A percentile compares a stretch with the other conserved stretches of the same genome.
These are phyloP conservation scores for Panopea generosa DNA, from an alignment of 2,888 invertebrate species.

Conservation along the genomic window DNA sequence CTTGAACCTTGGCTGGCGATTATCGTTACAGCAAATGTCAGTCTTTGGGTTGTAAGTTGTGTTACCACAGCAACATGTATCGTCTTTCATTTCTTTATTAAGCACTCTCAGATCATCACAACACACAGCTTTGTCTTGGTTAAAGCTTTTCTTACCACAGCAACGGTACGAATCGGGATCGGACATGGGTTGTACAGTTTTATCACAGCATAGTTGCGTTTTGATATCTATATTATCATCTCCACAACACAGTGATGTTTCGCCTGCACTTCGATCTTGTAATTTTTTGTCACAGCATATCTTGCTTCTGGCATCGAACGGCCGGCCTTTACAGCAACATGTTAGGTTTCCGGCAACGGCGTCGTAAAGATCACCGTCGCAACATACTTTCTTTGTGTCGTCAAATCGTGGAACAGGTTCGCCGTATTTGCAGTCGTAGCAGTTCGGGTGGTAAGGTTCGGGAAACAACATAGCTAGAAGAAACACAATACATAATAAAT, in stretches of 20 bases:
- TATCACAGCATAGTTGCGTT: slow-evolving; percentile 47
- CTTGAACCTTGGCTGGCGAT: slow-evolving; percentile 30
- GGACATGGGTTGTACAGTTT: slow-evolving; percentile 29
- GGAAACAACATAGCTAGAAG: slow-evolving; percentile 48
- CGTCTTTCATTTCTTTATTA: slow-evolving; percentile 25
- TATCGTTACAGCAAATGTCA: slow-evolving; percentile 44
- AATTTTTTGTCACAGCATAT: slow-evolving; percentile 47
- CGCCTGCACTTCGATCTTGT: slow-evolving; percentile 40
- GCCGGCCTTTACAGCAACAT: slow-evolving; percentile 45
- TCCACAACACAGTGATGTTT: slow-evolving; percentile 43
- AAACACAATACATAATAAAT: no score
- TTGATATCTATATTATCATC: slow-evolving; percentile 39
- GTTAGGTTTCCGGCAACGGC: slow-evolving; percentile 52
- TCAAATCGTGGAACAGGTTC: slow-evolving; percentile 45
- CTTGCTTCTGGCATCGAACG: slow-evolving; percentile 33
- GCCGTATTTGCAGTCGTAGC: slow-evolving; percentile 48
- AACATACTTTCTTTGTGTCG: slow-evolving; percentile 47
- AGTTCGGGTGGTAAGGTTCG: slow-evolving; percentile 48
- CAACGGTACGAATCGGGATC: slow-evolving; percentile 26
- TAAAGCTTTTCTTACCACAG: slow-evolving; percentile 45
- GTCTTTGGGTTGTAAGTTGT: slow-evolving; percentile 36
- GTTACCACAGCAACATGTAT: slow-evolving; percentile 55
- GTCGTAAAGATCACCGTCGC: slow-evolving; percentile 36
- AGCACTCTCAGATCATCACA: slow-evolving; percentile 48
- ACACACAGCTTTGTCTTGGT: slow-evolving; percentile 39